Percentiles rank a stretch among this genome's conserved stretches.
Conservation (phyloP, 2,113 vertebrate genomes). For the Hypocryptadius cinnamomeus region DNA sequence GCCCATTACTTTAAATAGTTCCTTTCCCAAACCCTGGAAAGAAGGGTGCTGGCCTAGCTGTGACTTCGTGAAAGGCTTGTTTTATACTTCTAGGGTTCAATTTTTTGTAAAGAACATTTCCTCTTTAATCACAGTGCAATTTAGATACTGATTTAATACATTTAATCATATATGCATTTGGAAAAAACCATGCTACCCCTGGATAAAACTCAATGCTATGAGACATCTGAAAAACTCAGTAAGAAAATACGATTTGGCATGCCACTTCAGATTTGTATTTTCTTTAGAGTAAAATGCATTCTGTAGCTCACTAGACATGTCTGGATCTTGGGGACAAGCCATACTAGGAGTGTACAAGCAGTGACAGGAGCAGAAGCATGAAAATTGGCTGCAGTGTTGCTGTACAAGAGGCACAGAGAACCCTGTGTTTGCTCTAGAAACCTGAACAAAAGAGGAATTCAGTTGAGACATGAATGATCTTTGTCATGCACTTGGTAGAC, state of each 20-base stretch:
- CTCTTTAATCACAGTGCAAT: not conserved
- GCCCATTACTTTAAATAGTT: not conserved
- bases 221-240: not conserved
- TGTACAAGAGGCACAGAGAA: not conserved
- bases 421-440: not conserved
- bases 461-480: not conserved
- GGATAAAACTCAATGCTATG: not conserved
- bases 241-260: accelerated
- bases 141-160: not conserved
- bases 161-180: not conserved
- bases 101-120: not conserved
- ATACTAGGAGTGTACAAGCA: not conserved
- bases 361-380: not conserved
- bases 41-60: not conserved
- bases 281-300: not conserved
- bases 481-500: not conserved
- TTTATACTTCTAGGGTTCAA: not conserved
- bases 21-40: not conserved
- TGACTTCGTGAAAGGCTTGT: not conserved
- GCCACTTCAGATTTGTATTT: not conserved
- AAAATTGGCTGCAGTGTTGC: not conserved
- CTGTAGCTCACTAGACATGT: not conserved
- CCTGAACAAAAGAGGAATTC: not conserved
- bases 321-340: not conserved
- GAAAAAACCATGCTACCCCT: not conserved